phyloP scores from a whole-genome alignment of 2,888 invertebrate species.

The Mactromeris polynyma region DNA sequence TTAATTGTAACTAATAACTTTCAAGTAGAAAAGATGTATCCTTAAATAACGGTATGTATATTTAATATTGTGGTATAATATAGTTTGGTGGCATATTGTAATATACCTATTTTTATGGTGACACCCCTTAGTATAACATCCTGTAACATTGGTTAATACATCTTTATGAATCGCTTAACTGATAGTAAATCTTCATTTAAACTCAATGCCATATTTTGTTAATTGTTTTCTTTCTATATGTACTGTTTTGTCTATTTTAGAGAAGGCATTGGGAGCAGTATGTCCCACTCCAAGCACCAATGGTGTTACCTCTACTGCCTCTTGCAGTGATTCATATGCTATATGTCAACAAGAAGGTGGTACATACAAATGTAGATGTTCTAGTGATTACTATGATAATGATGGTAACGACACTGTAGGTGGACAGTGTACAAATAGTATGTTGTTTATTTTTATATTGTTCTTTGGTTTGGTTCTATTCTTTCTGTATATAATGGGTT shows the following conservation, averaged over 20 bases:
- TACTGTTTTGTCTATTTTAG: background rate
- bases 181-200: background rate
- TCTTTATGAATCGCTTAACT: background rate
- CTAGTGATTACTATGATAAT: background rate
- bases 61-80: background rate
- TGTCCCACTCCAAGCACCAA: background rate
- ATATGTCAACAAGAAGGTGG: background rate
- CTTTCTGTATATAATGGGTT: background rate
- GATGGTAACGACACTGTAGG: background rate
- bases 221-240: background rate
- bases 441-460: background rate
- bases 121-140: background rate
- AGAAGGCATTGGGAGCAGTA: background rate
- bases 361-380: constrained; percentile 8
- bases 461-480: background rate
- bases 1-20: no score
- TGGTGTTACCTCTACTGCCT: background rate
- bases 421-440: background rate
- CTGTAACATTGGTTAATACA: background rate
- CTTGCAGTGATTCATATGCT: background rate
- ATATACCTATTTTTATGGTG: no score
- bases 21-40: no score
- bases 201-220: background rate
- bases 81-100: no score
- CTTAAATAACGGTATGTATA: background rate